phyloP scores from a whole-genome alignment of 2,888 invertebrate genomes.

The Eurytoma adleriae region DNA sequence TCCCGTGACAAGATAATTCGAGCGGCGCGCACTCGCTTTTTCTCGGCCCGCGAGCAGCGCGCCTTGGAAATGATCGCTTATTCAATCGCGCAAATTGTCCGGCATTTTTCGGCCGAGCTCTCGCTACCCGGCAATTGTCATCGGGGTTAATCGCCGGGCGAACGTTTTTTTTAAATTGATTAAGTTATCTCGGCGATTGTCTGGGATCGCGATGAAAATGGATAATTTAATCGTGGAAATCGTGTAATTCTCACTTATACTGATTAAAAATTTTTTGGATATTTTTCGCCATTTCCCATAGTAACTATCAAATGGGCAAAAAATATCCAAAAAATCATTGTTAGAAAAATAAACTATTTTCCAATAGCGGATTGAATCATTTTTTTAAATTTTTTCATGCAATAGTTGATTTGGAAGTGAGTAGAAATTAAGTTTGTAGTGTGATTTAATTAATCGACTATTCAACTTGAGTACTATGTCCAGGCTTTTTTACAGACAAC shows the following conservation, averaged over 20 bases:
- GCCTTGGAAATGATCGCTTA: slow-evolving; percentile 29
- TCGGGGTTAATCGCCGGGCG: not conserved
- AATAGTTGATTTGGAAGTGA: slow-evolving; percentile 25
- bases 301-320: no score
- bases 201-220: no score
- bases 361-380: no score
- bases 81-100: slow-evolving; percentile 33
- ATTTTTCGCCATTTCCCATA: no score
- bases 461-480: slow-evolving; percentile 12
- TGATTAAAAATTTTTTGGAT: no score
- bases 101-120: slow-evolving; percentile 11
- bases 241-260: no score
- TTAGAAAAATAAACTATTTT: no score
- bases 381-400: no score
- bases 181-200: no score
- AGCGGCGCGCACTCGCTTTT: slow-evolving; percentile 29
- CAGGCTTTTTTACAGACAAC: slow-evolving; percentile 36
- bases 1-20: slow-evolving; percentile 49
- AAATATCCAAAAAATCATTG: no score
- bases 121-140: not conserved
- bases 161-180: no score
- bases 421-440: not conserved
- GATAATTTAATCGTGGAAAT: no score
- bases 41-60: not conserved
- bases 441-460: slow-evolving; percentile 33